Base-by-base conservation (phyloP, 2,797 vertebrate genomes). In the Eleutherodactylus coqui region DNA sequence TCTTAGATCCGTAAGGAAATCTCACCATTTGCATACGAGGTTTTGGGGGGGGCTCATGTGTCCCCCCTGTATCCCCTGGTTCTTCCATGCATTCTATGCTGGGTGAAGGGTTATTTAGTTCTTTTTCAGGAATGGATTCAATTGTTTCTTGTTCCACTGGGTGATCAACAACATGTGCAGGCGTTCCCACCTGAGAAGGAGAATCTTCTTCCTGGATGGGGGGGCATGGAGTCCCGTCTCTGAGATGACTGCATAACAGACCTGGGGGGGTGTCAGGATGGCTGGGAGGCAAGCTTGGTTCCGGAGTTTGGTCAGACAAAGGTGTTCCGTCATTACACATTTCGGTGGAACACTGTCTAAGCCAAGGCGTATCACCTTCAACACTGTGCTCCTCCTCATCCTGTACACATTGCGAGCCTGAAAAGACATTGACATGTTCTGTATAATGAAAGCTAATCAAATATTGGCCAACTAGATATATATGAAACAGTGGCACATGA, bases 251-350 rank as follows among this genome's bases (percentile, higher is more conserved):
- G 86, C 86, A 87, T 9, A 60, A 81, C 45, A 79, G 77, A 55
- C 82, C 70, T 43, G 86, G 90, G 16, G 90, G 91, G 10, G 91
- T 93, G 29, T 89, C 90, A 47, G 93, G 91, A 75, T 92, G 92
- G 85, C 92, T 93, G 29, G 93, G 92, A n/a, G 92, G 90, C 36
- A 90, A 70, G 75, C 89, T 90, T 2, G 89, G 88, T 79, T 93
- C 92, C 0, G 93, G 93, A 79, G 92, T 92, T 64, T 90, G 90
- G 34, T 93, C 92, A 7, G 93, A 93, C 14, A 92, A 92, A 29
- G 93, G 92, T 86, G 92, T 91, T 87, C 92, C 93, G 1, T 93
- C 92, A 78, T 93, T 91, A 0, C 91, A 93, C 21, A 93, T 89
- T 75, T 89, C 92, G 19, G 91, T 90, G 85, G 85, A 72, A 49